phyloP scores from a whole-genome alignment of 2,113 vertebrate genomes.

The Plestiodon gilberti region DNA sequence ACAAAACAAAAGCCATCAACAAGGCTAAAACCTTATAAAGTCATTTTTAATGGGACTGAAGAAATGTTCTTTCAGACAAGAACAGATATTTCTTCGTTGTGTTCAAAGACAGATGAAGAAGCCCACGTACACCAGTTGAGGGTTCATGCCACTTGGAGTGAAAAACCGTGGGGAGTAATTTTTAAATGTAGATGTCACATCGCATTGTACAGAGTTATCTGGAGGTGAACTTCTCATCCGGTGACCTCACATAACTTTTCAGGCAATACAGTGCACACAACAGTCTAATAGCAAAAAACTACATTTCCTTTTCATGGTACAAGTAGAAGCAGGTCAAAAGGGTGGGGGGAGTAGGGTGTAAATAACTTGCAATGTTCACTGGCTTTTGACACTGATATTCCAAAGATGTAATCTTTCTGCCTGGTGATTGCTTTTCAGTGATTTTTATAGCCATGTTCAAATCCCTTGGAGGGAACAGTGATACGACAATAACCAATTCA shows the following conservation, averaged over 20 bases:
- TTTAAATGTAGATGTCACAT: constrained; percentile 48
- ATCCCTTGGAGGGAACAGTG: constrained; percentile 35
- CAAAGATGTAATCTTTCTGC: constrained; percentile 43
- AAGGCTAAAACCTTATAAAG: neutral
- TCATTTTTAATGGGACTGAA: neutral
- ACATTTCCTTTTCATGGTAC: constrained; percentile 42
- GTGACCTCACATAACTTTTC: constrained; percentile 40
- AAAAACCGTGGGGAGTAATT: constrained; percentile 41
- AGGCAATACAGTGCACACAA: neutral
- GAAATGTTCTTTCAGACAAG: neutral
- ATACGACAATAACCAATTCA: constrained; percentile 6
- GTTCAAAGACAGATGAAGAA: neutral
- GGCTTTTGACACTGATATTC: constrained; percentile 50
- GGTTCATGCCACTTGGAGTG: accelerated
- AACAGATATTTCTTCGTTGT: neutral
- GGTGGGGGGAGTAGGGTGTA: neutral
- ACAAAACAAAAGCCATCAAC: neutral
- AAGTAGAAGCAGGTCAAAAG: constrained; percentile 54
- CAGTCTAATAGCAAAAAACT: constrained; percentile 49
- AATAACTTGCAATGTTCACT: constrained; percentile 47
- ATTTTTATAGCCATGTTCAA: constrained; percentile 53
- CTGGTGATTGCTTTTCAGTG: constrained; percentile 53
- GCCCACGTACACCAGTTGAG: neutral
- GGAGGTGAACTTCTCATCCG: constrained; percentile 45
- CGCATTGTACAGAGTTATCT: constrained; percentile 33